Evolutionary conservation across 2,888 invertebrate genomes (phyloP).

Genomic region (Epirrhoe tristata): DNA sequence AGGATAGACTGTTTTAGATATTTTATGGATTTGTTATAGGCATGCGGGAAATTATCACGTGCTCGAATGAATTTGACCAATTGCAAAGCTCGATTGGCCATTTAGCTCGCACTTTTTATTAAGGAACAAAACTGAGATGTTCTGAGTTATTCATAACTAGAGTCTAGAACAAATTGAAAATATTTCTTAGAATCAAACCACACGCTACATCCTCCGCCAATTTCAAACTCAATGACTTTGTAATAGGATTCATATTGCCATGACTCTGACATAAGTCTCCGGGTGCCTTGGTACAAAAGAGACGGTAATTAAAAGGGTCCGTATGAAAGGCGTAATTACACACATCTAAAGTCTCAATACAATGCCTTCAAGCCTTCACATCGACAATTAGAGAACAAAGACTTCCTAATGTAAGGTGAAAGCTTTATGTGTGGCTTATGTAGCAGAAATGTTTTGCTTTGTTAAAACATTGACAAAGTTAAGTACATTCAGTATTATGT

Average conservation of each 20-base stretch:
- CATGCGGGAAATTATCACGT: no score
- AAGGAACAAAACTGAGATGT: neutral
- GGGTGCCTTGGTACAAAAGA: slow-evolving; percentile 66
- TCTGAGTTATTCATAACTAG: neutral
- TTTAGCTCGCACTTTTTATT: neutral
- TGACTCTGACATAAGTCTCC: slow-evolving; percentile 11
- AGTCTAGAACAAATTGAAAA: neutral
- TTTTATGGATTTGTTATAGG: no score
- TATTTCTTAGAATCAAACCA: slow-evolving; percentile 9
- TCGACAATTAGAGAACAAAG: slow-evolving; percentile 54
- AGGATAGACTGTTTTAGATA: no score
- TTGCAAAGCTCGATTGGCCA: no score
- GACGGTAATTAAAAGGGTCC: slow-evolving; percentile 74
- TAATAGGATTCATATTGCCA: slow-evolving; percentile 1
- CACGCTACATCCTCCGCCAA: neutral
- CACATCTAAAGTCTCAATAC: slow-evolving; percentile 47
- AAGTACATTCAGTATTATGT: no score
- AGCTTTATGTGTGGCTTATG: slow-evolving; percentile 30
- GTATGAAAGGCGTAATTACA: slow-evolving; percentile 76
- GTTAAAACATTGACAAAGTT: slow-evolving; percentile 7
- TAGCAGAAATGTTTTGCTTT: slow-evolving; percentile 12
- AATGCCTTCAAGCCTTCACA: slow-evolving; percentile 47
- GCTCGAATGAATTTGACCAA: no score
- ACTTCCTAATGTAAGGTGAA: slow-evolving; percentile 25
- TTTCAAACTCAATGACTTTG: neutral